Evolutionary conservation across 2,113 vertebrate species (phyloP), one percentile per base, ranked within the genome.

Genomic region (Rhinichthys klamathensis): DNA sequence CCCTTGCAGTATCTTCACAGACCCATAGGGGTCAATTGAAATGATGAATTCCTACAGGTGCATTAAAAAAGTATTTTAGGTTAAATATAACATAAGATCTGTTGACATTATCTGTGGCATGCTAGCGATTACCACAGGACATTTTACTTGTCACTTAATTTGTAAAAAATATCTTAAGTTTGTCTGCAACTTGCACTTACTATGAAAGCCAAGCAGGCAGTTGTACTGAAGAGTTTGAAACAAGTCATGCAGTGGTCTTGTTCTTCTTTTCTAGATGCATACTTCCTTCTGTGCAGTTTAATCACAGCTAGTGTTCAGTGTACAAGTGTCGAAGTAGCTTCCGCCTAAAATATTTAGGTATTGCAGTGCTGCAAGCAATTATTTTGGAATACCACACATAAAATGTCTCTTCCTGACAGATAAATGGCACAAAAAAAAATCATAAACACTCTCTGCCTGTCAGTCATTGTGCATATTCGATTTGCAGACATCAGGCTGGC

Each of bases 231-330:
- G 58, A n/a, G 8, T 8, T 11, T 60, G 6, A 60, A 58, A 58
- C 8, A 9, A 60, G 6, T 9, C 16, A 38, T 38, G 67, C 67
- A 5, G 8, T 69, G 32, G 27, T 38, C 32, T 70, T 41, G 35
- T 41, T 41, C 2, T 74, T 9, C 13, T 51, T 75, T 75, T 75
- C n/a, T 69, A 35, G n/a, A n/a, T 27, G 15, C 6, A 25, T n/a
- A 27, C 23, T 27, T 75, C 13, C 7, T 18, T 75, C n/a, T 7
- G 9, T 49, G 25, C n/a, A 12, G 44, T 75, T 74, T 49, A 49
- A 75, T 75, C 41, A 46, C 72, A 75, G 44, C 44, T 75, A 8
- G n/a, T 75, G 72, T 75, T 75, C 72, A 49, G 44, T 25, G 38
- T 16, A 49, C 72, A 51, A 75, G 72, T 44, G 11, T 51, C 1